Evolutionary conservation across 2,797 vertebrate genomes (phyloP).

Genomic region (Pitangus sulphuratus): DNA sequence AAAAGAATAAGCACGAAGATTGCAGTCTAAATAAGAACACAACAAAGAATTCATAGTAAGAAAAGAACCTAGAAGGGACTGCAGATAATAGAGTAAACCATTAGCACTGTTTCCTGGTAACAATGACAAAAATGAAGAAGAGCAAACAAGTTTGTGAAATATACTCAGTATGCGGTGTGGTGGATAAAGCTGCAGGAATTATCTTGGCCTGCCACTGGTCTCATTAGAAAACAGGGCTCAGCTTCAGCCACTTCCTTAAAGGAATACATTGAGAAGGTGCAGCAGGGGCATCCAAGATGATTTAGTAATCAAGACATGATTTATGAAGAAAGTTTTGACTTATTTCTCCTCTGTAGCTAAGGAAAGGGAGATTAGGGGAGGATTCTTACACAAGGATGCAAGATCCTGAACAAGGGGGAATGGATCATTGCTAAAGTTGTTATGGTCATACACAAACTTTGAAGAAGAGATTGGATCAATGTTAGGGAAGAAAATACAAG

Average conservation of each 20-base stretch:
- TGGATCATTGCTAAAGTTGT: background rate
- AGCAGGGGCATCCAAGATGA: background rate
- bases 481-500: background rate
- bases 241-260: background rate
- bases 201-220: background rate
- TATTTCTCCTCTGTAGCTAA: background rate
- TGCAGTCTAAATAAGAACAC: slow-evolving; percentile 9
- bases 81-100: slow-evolving; percentile 23
- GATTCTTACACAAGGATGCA: background rate
- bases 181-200: slow-evolving; percentile 8
- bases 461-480: background rate
- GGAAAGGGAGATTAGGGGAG: background rate
- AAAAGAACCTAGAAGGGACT: slow-evolving; percentile 9
- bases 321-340: background rate
- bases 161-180: background rate
- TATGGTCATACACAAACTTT: background rate
- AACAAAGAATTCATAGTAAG: slow-evolving; percentile 30
- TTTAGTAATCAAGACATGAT: background rate
- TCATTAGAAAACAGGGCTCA: background rate
- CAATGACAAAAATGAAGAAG: slow-evolving; percentile 22
- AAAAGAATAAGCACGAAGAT: slow-evolving; percentile 51
- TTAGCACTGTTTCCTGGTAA: slow-evolving; percentile 34
- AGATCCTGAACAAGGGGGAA: background rate
- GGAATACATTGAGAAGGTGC: background rate
- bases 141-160: slow-evolving; percentile 35